Base-by-base conservation (phyloP, 2,113 vertebrate species). In the Cololabis saira region DNA sequence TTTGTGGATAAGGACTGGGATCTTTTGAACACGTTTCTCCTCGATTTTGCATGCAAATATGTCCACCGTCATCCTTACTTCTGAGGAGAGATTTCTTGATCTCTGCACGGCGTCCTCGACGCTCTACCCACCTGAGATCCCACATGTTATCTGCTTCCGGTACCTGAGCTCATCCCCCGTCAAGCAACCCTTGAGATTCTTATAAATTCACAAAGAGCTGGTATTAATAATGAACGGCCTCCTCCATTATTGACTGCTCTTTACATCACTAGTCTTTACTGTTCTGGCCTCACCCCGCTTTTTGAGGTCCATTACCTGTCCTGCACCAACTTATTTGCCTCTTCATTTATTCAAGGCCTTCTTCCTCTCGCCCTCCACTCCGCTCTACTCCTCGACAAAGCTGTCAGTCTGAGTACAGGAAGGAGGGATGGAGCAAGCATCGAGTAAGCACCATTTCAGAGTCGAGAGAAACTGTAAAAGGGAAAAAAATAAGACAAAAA, bases 291-390 rank as follows among this genome's bases (percentile, higher is more conserved):
- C 73, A 61, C 62, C 76, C 66, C 69, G 63, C 70, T 79, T 61
- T 83, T 83, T 65, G 74, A 83, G 54, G 83, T 85, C 87, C 90
- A 90, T 89, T 91, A 91, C 87, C 87, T 89, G 84, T 80, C 83
- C 77, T 56, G 78, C 60, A n/a, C 85, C 77, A 78, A 71, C 84
- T 87, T 89, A 89, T 89, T 91, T 88, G 82, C 83, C 80, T 87
- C 56, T 80, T 91, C 70, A 87, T 85, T 91, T 87, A 91, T 91
- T 91, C 86, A 85, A 65, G 64, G 16, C 40, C 77, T 80, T 21
- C 67, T 76, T 67, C 70, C 79, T 66, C 62, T 22, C 52, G 70
- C 40, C 42, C 54, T 45, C 66, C 55, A 2, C 56, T 65, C 61
- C 14, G 49, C 30, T 62, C 41, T 67, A 47, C 37, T 49, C 24